Evolutionary conservation across 2,113 vertebrate genomes (phyloP), one percentile per base, ranked within the genome.

Genomic region (Stigmatopora argus): DNA sequence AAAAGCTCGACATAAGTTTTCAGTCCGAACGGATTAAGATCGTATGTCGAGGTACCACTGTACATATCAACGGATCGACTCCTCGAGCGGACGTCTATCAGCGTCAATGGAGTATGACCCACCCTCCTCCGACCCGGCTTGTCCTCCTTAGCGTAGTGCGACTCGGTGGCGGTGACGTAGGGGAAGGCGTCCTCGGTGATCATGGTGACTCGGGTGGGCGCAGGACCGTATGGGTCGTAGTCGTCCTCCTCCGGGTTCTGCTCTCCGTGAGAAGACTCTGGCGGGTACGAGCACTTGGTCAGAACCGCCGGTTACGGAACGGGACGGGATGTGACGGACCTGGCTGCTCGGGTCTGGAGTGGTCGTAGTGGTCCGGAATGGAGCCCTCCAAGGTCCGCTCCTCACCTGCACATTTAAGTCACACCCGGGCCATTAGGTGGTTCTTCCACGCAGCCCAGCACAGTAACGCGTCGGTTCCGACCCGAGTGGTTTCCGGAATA

Each of bases 81-180:
- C 26, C 26, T 31, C 26, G 26, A 31, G 26, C 26, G 47, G 47
- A 49, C 47, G 38, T 41, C 38, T 41, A 41, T 41, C 9, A 4
- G 7, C 15, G 15, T 49, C 15, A 18, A 49, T 6, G 47, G 47
- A 13, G n/a, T 21, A 12, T 15, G 14, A 88, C 82, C 81, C 61
- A 87, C 85, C 7, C 77, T 88, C 68, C 90, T 80, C 19, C 59
- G 38, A 15, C 59, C 59, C 19, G 21, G 35, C 3, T 65, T 87
- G 79, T 89, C 87, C 71, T 90, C 84, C 69, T 89, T 87, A 59
- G 86, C 91, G 23, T 90, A 90, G 82, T 89, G 89, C 18, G 89
- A 85, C 70, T 90, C 85, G 1, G 82, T 70, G 17, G 84, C 84
- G 67, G 84, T 79, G 58, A 73, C 60, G n/a, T 88, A 91, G 1